phyloP scores from a whole-genome alignment of 2,888 invertebrate species.

The Lasioglossum marginatum region DNA sequence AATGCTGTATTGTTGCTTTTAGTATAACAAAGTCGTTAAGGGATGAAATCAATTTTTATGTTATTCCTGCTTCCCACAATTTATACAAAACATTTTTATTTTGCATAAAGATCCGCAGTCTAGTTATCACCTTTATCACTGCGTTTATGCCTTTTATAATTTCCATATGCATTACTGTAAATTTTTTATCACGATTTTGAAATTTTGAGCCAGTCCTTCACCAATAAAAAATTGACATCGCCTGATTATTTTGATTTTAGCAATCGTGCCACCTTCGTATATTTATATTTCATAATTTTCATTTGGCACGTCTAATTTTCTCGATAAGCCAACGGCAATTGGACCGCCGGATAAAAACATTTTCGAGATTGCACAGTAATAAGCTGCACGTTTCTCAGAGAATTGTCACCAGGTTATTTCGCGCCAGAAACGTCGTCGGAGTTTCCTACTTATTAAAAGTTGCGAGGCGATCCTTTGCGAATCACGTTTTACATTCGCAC shows the following conservation, averaged over 20 bases:
- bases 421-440: constrained; percentile 31
- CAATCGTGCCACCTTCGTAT: background rate
- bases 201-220: background rate
- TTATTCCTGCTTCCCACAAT: too few relatives aligned
- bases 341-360: constrained; percentile 10
- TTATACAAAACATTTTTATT: too few relatives aligned
- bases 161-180: background rate
- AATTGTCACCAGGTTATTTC: constrained; percentile 54
- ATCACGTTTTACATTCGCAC: constrained; percentile 61
- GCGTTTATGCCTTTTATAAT: too few relatives aligned
- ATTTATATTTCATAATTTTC: background rate
- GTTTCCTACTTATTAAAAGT: constrained; percentile 62
- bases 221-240: background rate
- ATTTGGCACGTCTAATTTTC: too few relatives aligned
- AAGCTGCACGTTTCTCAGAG: constrained; percentile 23
- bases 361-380: constrained; percentile 14
- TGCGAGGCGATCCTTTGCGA: constrained; percentile 41
- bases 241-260: background rate
- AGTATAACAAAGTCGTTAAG: too few relatives aligned
- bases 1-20: too few relatives aligned
- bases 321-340: background rate
- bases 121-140: too few relatives aligned
- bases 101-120: too few relatives aligned
- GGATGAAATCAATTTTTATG: too few relatives aligned
- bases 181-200: background rate